These are phyloP conservation scores for Tarsius wallacei DNA, from an alignment of 2,797 vertebrate genomes.

Conservation along the genomic window DNA sequence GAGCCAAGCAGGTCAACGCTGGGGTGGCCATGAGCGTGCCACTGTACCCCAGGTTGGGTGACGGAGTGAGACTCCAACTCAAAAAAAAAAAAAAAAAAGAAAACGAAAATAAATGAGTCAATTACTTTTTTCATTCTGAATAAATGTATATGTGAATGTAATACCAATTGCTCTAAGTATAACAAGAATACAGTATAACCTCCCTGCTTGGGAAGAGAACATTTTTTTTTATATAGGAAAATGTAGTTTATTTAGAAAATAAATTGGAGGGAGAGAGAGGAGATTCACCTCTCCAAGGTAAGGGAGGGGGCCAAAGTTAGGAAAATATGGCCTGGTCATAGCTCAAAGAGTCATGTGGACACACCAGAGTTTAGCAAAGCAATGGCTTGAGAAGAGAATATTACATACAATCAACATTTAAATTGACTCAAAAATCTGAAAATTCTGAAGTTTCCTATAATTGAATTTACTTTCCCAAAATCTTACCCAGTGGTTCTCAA, in stretches of 20 bases:
- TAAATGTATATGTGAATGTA: not conserved
- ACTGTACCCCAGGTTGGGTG: too few relatives aligned
- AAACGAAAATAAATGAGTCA: not conserved
- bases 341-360: too few relatives aligned
- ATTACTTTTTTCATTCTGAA: constrained; percentile 34
- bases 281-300: too few relatives aligned
- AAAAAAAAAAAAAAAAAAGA: too few relatives aligned
- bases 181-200: not conserved
- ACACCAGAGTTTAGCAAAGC: too few relatives aligned
- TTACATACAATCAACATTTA: not conserved
- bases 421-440: constrained; percentile 37
- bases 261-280: too few relatives aligned
- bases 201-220: not conserved
- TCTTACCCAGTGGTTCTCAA: not conserved
- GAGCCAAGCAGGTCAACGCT: too few relatives aligned
- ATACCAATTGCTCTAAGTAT: not conserved
- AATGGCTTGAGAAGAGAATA: not conserved
- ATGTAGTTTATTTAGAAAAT: too few relatives aligned
- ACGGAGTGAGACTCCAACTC: too few relatives aligned
- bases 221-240: not conserved
- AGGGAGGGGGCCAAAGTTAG: too few relatives aligned
- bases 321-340: too few relatives aligned
- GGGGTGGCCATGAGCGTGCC: too few relatives aligned
- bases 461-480: constrained; percentile 48
- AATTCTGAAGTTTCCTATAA: constrained; percentile 13